A percentile compares a stretch with the other conserved stretches of the same genome.
phyloP scores from a whole-genome alignment of 2,888 invertebrate species.

The Pherbina coryleti region DNA sequence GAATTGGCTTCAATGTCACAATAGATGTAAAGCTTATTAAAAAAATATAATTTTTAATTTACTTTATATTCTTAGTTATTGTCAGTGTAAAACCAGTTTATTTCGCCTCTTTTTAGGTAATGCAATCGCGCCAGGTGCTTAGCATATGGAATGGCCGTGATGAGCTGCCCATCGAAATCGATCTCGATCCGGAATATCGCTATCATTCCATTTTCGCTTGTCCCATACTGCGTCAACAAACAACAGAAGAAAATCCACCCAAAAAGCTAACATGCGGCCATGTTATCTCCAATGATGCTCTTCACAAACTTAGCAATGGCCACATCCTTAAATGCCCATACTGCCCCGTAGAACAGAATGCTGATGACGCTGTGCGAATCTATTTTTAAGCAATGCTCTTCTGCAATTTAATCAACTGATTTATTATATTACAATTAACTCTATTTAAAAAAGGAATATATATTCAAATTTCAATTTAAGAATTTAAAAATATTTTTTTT shows the following conservation, averaged over 20 bases:
- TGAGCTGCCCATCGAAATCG: conserved; percentile 97
- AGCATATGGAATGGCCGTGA: conserved; percentile 96
- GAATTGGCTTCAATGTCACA: too few species aligned
- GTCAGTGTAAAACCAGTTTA: background rate
- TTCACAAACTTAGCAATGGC: conserved; percentile 92
- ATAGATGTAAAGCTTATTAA: too few species aligned
- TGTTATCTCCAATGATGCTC: conserved; percentile 96
- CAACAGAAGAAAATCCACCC: conserved; percentile 95
- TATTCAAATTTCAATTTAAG: conserved; percentile 9
- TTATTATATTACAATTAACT: conserved; percentile 5
- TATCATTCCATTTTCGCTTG: conserved; percentile 99
- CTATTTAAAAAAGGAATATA: background rate
- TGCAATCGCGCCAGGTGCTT: conserved; percentile 89
- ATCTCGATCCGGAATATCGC: conserved; percentile 89
- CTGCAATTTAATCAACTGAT: background rate
- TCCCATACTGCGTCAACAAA: conserved; percentile 96
- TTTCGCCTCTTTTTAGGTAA: conserved; percentile 71
- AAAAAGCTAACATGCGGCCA: conserved; percentile 98
- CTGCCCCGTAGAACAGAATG: conserved; percentile 96
- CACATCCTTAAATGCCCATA: conserved; percentile 99
- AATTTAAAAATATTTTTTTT: conserved; percentile 22
- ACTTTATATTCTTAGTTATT: background rate
- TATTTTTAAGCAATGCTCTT: conserved; percentile 77
- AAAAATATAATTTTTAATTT: too few species aligned
- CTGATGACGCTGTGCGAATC: conserved; percentile 91